phyloP scores from a whole-genome alignment of 2,113 vertebrate species.

The Nannobrachium achirus region DNA sequence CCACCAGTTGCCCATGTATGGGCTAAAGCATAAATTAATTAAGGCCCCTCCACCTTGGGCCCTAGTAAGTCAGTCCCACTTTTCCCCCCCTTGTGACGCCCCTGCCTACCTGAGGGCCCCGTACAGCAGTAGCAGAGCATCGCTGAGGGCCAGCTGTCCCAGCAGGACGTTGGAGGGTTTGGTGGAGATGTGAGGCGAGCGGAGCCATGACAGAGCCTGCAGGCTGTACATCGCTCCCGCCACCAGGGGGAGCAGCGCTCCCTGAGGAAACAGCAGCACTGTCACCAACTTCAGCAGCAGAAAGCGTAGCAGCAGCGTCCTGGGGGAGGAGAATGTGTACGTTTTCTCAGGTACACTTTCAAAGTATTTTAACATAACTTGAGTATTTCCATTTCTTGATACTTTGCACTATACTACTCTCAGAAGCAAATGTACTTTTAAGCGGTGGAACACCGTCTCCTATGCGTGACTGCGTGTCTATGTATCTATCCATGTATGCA shows the following conservation, averaged over 20 bases:
- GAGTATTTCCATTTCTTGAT: not conserved
- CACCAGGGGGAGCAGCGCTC: slow-evolving; percentile 53
- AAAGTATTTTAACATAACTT: not conserved
- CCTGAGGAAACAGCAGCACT: slow-evolving; percentile 78
- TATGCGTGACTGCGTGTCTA: too few relatives aligned
- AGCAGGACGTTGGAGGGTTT: slow-evolving; percentile 82
- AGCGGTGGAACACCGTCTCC: too few relatives aligned
- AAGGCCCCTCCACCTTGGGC: too few relatives aligned
- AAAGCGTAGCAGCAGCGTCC: slow-evolving; percentile 76
- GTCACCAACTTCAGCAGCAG: slow-evolving; percentile 81
- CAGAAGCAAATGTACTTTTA: too few relatives aligned
- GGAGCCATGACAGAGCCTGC: slow-evolving; percentile 62
- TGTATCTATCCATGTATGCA: too few relatives aligned
- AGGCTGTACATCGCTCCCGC: slow-evolving; percentile 77
- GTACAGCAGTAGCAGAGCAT: slow-evolving; percentile 60
- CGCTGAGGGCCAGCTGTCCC: slow-evolving; percentile 76
- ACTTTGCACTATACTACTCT: not conserved
- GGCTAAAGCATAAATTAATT: too few relatives aligned
- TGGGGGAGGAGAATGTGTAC: slow-evolving; percentile 46
- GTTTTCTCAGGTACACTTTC: not conserved
- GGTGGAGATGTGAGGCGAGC: slow-evolving; percentile 76
- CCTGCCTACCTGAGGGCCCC: slow-evolving; percentile 42
- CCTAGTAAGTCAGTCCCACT: too few relatives aligned
- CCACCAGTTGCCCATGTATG: too few relatives aligned
- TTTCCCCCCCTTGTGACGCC: too few relatives aligned